Base-by-base conservation (phyloP, 2,888 invertebrate species). In the Molanna angustata region DNA sequence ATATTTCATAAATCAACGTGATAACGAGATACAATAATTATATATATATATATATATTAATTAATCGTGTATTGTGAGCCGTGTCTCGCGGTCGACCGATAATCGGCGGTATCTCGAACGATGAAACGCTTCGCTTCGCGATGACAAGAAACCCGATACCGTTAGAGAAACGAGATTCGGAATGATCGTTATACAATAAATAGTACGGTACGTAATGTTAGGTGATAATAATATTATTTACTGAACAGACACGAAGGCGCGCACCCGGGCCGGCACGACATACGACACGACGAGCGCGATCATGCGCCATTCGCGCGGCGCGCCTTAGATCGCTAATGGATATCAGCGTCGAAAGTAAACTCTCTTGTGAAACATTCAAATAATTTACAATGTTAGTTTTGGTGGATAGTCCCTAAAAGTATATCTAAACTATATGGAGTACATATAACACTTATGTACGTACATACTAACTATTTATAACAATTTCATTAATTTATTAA, bases 401-500 rank as follows among this genome's bases (percentile, higher is more conserved):
- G 41, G 51, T 56, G 54, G 59, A 60, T 57, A 58, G 51, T 61
- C 60, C 56, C 62, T 63, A 63, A 73, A 74, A 75, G 72, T 71
- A 71, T 74, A 76, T 73, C 74, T 79, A 78, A 75, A 77, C 77
- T 80, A 79, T 70, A 69, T 69, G 67, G 69, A 69, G 66, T 70
- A 71, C 69, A 70, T 66, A 68, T 70, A 72, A 71, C 71, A 71
- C 69, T 71, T 71, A 70, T 65, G 64, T 70, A 67, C 63, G 62
- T 67, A 59, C 58, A 58, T 57, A 56, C 57, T 60, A 58, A 64
- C 68, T 69, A 68, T 69, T 67, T 66, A 68, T 70, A 71, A 70
- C 71, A 71, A 70, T 69, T 65, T 67, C 63, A 62, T 66, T 67
- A 62, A 59, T 60, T 62, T 54, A 60, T 58, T 57, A 57, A 59